Evolutionary conservation across 92 coral and sea anemone species (phyloP), one percentile per base, ranked within the genome.

Genomic region (Micromussa lordhowensis): DNA sequence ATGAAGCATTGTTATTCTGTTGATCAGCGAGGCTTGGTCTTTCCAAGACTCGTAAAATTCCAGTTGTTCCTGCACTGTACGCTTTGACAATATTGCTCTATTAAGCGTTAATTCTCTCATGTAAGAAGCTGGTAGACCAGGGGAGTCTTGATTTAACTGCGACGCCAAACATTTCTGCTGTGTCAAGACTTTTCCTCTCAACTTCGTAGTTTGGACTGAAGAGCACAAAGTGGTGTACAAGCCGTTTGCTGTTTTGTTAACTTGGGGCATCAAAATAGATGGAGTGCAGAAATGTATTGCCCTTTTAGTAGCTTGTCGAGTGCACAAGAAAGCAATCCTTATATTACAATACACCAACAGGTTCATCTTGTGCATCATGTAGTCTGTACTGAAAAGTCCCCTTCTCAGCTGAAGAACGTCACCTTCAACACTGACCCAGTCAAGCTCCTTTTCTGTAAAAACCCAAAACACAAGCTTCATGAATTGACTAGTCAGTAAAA

Each of bases 1-100:
- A 68, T 86, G 89, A 15, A 86, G 89, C 64, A 66, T 10, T 64
- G 89, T 86, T 40, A 86, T 77, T 40, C 77, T 64, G 77, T 86
- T 86, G 34, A 66, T 21, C n/a, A 77, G 35, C 5, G 89, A 77
- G 13, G 17, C 35, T 21, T 21, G 51, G 5, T 77, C 54, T 61
- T 49, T 86, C 66, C 79, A 57, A 10, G 35, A 5, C 75, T 78
- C 66, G 59, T 86, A 77, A 68, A 86, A 86, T 35, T 77, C 89
- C n/a, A 86, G 83, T 19, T 76, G 77, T 40, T 77, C 89, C 16
- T 40, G 44, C 5, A 86, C 77, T 4, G 76, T 66, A 1, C 5
- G 57, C 31, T 59, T 77, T 12, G 64, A 13, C 68, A 66, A 12
- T 12, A 86, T 86, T 77, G 63, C 77, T 49, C 18, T 21, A 26